Percentiles rank a stretch among this genome's conserved stretches.
phyloP scores from a whole-genome alignment of 2,113 vertebrate species.

The Myrmecophaga tridactyla region DNA sequence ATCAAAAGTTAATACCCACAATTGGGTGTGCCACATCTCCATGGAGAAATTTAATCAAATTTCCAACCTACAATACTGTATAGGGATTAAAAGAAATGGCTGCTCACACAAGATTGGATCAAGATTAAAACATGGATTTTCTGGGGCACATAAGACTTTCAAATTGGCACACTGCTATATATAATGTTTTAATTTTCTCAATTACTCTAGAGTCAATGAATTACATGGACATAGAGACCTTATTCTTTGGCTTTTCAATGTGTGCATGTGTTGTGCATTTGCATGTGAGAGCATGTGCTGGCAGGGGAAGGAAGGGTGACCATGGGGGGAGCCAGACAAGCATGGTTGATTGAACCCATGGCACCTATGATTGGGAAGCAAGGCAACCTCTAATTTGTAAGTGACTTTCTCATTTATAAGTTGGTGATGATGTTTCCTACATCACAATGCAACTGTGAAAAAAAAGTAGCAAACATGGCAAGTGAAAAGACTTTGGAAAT shows the following conservation, averaged over 20 bases:
- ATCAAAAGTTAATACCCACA: no score
- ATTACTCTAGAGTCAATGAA: background rate
- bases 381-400: background rate
- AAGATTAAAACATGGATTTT: no score
- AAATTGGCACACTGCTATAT: no score
- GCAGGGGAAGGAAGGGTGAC: background rate
- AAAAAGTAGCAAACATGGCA: background rate
- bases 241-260: background rate
- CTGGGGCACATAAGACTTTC: no score
- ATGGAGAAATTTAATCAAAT: no score
- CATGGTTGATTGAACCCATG: no score
- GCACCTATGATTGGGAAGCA: background rate
- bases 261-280: background rate
- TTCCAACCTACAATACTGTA: no score
- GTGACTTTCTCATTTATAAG: background rate
- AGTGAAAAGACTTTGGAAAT: background rate
- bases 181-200: background rate
- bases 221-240: background rate
- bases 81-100: no score
- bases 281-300: background rate
- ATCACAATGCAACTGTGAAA: background rate
- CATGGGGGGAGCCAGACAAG: background rate
- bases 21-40: no score
- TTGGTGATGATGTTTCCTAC: background rate
- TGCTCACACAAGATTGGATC: no score